Conservation (phyloP, 2,888 invertebrate genomes). For the Latrodectus hesperus region DNA sequence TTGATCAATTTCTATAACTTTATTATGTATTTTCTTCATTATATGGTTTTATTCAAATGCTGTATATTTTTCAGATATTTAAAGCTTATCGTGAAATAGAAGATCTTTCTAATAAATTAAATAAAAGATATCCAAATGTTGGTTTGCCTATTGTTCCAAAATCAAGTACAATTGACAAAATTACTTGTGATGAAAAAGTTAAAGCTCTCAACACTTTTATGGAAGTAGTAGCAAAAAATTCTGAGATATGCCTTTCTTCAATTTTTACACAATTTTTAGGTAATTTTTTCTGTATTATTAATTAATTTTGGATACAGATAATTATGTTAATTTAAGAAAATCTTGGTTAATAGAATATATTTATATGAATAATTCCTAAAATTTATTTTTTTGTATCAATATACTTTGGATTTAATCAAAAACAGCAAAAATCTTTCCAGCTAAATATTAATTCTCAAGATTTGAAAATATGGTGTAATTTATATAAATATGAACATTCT, state of each 20-base stretch:
- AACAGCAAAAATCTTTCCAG: no score
- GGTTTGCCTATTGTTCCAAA: slow-evolving; percentile 56
- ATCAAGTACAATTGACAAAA: slow-evolving; percentile 28
- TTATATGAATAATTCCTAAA: no score
- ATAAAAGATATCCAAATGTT: slow-evolving; percentile 53
- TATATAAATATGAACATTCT: no score
- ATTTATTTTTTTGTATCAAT: no score
- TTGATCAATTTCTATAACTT: no score
- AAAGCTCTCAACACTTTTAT: slow-evolving; percentile 52
- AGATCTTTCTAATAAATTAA: slow-evolving; percentile 52
- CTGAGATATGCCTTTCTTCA: slow-evolving; percentile 49
- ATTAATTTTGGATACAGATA: no score
- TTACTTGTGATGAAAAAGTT: slow-evolving; percentile 34
- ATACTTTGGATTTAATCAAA: no score
- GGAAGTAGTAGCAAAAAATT: slow-evolving; percentile 39
- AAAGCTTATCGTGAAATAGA: slow-evolving; percentile 65
- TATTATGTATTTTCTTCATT: neutral
- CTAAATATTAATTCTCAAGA: no score
- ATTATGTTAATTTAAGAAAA: no score
- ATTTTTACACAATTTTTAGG: slow-evolving; percentile 62
- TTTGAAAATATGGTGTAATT: no score
- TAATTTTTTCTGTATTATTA: slow-evolving; percentile 6
- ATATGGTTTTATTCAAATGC: neutral
- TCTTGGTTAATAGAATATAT: no score
- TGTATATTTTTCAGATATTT: slow-evolving; percentile 35